A percentile compares a stretch with the other conserved stretches of the same genome.
Evolutionary conservation across 2,888 invertebrate species (phyloP).

Genomic region (Luffia ferchaultella): DNA sequence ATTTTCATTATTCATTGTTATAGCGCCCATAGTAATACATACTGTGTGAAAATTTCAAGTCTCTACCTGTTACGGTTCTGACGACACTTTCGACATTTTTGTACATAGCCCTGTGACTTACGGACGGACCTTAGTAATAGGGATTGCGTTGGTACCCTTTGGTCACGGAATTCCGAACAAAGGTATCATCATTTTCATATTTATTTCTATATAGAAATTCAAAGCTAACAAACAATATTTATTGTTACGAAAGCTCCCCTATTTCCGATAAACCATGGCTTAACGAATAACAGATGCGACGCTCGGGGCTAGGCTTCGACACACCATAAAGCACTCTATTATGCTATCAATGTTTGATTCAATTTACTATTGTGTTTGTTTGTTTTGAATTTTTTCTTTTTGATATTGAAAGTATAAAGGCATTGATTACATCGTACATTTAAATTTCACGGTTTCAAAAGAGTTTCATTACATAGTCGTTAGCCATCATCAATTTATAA

Average conservation of each 20-base stretch:
- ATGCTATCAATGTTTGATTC: background rate
- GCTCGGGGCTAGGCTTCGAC: background rate
- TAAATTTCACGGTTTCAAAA: slow-evolving; percentile 3
- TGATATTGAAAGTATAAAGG: background rate
- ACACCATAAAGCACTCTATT: background rate
- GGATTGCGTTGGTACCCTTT: no score
- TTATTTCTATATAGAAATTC: background rate
- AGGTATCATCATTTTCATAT: no score
- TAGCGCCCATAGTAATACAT: no score
- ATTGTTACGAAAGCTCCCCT: background rate
- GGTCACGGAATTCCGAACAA: no score
- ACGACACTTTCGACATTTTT: no score
- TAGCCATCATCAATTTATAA: no score
- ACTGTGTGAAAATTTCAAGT: no score
- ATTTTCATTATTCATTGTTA: no score
- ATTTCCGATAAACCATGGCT: background rate
- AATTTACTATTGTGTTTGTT: background rate
- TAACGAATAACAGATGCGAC: background rate
- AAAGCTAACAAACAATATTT: background rate
- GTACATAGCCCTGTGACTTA: no score
- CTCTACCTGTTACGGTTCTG: no score
- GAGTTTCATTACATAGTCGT: no score
- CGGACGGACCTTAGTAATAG: no score
- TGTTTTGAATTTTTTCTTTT: background rate
- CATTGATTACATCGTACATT: background rate